Percentiles rank a stretch among this genome's conserved stretches.
These are phyloP conservation scores for Hoplostethus atlanticus DNA, from an alignment of 2,797 vertebrate genomes.

Conservation along the genomic window DNA sequence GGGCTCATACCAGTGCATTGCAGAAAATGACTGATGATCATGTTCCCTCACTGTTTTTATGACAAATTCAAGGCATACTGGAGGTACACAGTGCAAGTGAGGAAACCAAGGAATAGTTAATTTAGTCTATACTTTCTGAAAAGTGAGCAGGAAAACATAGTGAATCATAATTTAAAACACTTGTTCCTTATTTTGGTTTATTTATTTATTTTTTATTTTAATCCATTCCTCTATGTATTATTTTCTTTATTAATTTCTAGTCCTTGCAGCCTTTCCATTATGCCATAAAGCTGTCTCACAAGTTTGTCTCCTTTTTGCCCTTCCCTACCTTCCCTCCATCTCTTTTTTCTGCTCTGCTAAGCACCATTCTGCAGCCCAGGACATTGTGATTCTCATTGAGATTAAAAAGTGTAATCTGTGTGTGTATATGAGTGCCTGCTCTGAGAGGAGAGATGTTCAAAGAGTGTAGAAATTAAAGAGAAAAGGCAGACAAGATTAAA, in stretches of 20 bases:
- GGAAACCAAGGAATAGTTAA: too few relatives aligned
- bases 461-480: slow-evolving; percentile 10
- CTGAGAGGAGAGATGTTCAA: slow-evolving; percentile 6
- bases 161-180: too few relatives aligned
- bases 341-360: slow-evolving; percentile 45
- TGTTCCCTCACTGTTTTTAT: too few relatives aligned
- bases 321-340: slow-evolving; percentile 36
- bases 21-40: too few relatives aligned
- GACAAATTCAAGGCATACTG: too few relatives aligned
- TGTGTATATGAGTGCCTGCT: slow-evolving; percentile 1
- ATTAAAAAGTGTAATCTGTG: slow-evolving; percentile 49
- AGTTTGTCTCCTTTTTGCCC: slow-evolving; percentile 40
- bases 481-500: slow-evolving; percentile 11
- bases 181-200: too few relatives aligned
- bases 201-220: background rate
- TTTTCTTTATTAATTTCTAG: background rate
- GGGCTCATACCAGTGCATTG: too few relatives aligned
- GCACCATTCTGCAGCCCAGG: slow-evolving; percentile 21
- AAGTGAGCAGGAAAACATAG: too few relatives aligned
- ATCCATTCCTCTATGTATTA: background rate
- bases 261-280: slow-evolving; percentile 3
- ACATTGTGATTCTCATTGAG: slow-evolving; percentile 53
- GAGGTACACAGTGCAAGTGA: background rate
- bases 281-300: background rate
- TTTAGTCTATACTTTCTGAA: too few relatives aligned